Base-by-base conservation (phyloP, 2,888 invertebrate genomes). In the Metalampra italica region DNA sequence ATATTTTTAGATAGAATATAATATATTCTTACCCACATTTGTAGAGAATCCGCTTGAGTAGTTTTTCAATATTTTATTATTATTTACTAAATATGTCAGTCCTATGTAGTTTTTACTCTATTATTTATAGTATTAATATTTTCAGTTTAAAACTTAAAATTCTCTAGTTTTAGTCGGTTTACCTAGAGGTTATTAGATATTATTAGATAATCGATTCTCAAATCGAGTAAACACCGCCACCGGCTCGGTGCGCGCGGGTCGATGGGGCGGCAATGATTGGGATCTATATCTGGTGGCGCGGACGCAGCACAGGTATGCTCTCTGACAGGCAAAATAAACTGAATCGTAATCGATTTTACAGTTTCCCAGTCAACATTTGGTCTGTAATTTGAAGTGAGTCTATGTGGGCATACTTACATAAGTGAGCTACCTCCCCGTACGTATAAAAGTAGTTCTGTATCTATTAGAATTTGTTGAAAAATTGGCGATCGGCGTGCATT, bases 241-340 rank as follows among this genome's bases (percentile, higher is more conserved):
- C 46, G 48, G 39, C 43, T n/a, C 45, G 9, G 45, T 37, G n/a
- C 9, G 22, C 11, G 22, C 29, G 41, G 9, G 9, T 40, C 40
- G 43, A 50, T 46, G 29, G 34, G 38, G 36, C 34, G 15, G 40
- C 12, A 76, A 80, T 80, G 79, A 82, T 82, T 68, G 11, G 71
- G 76, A 79, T 84, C 84, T 87, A 83, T 85, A 83, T 81, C 79
- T 69, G 81, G 76, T 75, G 75, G 60, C 60, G 67, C 72, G 71
- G 85, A 86, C 72, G 78, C 63, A 65, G 56, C 62, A 55, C 87
- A 88, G 87, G 87, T 87, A n/a, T n/a, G 87, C 59, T 73, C 58
- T 57, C 73, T 68, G 87, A 87, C 87, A 87, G 76, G 72, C 66
- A 78, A 86, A 87, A 88, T 85, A 88, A 88, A 88, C 87, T 66